Percentiles rank a stretch among this genome's conserved stretches.
Conservation (phyloP, 2,888 invertebrate genomes). For the Sminthurides aquaticus region DNA sequence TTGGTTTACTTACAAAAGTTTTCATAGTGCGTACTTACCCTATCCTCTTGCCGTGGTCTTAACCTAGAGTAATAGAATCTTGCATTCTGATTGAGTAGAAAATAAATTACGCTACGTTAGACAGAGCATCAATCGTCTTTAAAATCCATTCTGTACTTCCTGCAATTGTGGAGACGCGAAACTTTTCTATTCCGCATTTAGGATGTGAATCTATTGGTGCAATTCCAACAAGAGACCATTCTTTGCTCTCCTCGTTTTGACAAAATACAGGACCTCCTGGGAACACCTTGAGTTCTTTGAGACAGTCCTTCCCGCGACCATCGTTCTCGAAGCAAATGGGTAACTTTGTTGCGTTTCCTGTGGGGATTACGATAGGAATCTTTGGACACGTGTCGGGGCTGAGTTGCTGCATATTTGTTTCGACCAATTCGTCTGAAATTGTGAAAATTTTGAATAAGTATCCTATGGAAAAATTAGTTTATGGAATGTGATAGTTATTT, state of each 20-base stretch:
- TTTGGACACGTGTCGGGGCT: constrained; percentile 33
- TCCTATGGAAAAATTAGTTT: constrained; percentile 21
- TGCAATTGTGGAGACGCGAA: constrained; percentile 52
- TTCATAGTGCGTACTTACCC: no score
- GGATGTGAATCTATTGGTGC: constrained; percentile 39
- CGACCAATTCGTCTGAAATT: constrained; percentile 39
- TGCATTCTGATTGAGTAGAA: no score
- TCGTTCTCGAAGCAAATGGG: constrained; percentile 41
- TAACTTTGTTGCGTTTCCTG: constrained; percentile 22
- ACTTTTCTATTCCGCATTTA: constrained; percentile 43
- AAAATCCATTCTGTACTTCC: constrained; percentile 80
- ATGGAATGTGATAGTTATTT: not conserved
- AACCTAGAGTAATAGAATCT: no score
- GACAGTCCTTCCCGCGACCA: constrained; percentile 34
- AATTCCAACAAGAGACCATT: constrained; percentile 73
- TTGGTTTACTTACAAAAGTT: no score
- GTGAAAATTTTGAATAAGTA: no score
- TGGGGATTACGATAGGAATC: constrained; percentile 9
- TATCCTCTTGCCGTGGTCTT: no score
- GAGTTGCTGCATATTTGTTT: constrained; percentile 39
- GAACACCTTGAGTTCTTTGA: constrained; percentile 54
- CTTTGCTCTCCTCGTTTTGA: constrained; percentile 60
- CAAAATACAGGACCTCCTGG: constrained; percentile 82
- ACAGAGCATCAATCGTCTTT: constrained; percentile 55
- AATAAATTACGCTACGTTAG: constrained; percentile 26